Base-by-base conservation (phyloP, 2,888 invertebrate genomes). In the Dromius quadrimaculatus region DNA sequence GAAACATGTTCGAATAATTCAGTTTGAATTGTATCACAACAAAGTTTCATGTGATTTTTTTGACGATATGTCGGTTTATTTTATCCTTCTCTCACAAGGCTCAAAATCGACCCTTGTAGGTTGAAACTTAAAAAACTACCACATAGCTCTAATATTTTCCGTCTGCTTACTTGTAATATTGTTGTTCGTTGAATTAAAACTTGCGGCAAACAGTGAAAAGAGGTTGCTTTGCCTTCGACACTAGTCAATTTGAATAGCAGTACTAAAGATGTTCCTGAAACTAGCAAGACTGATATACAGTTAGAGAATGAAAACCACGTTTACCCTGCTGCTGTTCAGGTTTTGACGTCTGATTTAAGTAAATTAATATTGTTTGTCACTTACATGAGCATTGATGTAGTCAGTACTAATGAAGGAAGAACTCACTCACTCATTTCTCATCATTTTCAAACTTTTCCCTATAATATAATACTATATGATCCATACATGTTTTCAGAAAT, bases 1-100 rank as follows among this genome's bases (percentile, higher is more conserved):
- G 47, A 47, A 47, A 47, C 19, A 47, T 47, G 47, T 47, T 47
- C 19, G 17, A 47, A 47, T 47, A 47, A 47, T 47, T 47, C 47
- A 47, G 47, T 47, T 47, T 47, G 47, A 47, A 47, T 47, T 47
- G 38, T 47, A 47, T 47, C 47, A 47, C 15, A 47, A 47, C 47
- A 47, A 47, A 47, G 19, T 47, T 47, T 47, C 47, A 20, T 47
- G 47, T 47, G 47, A 47, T 47, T 5, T 47, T 47, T 47, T 47
- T 47, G 47, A 47, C 15, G 19, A 47, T 47, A 47, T 47, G 20
- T 6, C 47, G 47, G 47, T 47, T 47, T 47, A 47, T 47, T 47
- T 47, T 47, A 47, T 47, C 19, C 47, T 47, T 47, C 15, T 19
- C 47, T 47, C 19, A 47, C 47, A 17, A 47, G 47, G 47, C 47